Evolutionary conservation across 2,113 vertebrate species (phyloP), one percentile per base, ranked within the genome.

Genomic region (Megalops atlanticus): DNA sequence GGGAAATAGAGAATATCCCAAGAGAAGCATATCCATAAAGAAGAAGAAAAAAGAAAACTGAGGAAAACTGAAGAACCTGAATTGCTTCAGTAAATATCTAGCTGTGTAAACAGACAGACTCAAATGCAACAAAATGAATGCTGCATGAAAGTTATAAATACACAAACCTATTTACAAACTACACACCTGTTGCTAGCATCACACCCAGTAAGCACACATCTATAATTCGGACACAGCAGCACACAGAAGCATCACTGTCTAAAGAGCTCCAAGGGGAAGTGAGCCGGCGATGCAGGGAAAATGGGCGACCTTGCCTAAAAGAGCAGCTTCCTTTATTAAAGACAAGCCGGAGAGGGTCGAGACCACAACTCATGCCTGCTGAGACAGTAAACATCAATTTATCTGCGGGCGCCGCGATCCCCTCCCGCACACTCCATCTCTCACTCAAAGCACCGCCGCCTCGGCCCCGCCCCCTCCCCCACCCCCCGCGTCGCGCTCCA

Each of bases 391-490:
- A 73, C 71, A 73, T 40, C 71, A 38, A 38, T 73, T 73, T 40
- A 39, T 73, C 16, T 40, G 71, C 16, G 35, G 21, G 36, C 35
- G 12, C 35, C 71, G 5, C 21, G 2, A 18, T 78, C 84, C 81
- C 64, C 74, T 84, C 85, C 76, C 82, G 85, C 77, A 36, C 71
- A 73, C 71, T 21, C 82, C 86, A 85, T 88, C 86, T 84, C 82
- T 90, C 83, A 84, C 79, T 36, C 83, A 78, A 83, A 86, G 82
- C 71, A 38, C 14, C n/a, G n/a, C n/a, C n/a, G n/a, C n/a, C n/a
- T n/a, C n/a, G n/a, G n/a, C n/a, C n/a, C n/a, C n/a, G n/a, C n/a
- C n/a, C n/a, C n/a, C n/a, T n/a, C 58, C 2, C 6, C 24, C 18
- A 83, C 82, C 24, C 18, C 84, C 82, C 85, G 87, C 83, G 83